Evolutionary conservation across 2,113 vertebrate species (phyloP), one percentile per base, ranked within the genome.

Genomic region (Phalacrocorax carbo): DNA sequence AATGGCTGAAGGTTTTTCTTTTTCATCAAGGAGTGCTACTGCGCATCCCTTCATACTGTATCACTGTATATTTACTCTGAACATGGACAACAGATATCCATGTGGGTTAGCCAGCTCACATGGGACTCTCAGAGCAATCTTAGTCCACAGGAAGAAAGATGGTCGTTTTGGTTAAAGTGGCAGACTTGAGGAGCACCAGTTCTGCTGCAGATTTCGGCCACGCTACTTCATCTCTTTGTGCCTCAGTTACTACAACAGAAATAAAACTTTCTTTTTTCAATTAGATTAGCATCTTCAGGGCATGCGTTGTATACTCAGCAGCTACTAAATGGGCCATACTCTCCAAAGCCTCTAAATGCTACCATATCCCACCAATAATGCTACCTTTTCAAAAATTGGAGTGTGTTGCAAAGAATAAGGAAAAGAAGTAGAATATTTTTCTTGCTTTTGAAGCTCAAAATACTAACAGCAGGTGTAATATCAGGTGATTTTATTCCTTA

Each of bases 251-350:
- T 9, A 86, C 6, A 85, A 65, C 17, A 16, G 30, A 84, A 6
- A 52, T 15, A 46, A 82, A 71, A 58, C 27, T 82, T 55, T 11
- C 1, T 25, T 17, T 18, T 38, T 32, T 5, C 0, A 0, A 38
- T 68, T 60, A 75, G 6, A 32, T 91, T 65, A 36, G 21, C 11
- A 77, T 26, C 30, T 85, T n/a, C 34, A 57, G 32, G 54, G 27
- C 48, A 66, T 2, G 57, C 36, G 51, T 32, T 2, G 0, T 20
- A 27, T 8, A 71, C 4, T 52, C 73, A 87, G 26, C 11, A 51
- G 15, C 51, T 89, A 32, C 30, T 89, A 71, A 70, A 23, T 19
- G 4, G 25, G 1, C 51, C 9, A 26, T n/a, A 51, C 79, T 55
- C 38, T 36, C 72, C 77, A 36, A 21, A 68, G 18, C 57, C 27